Evolutionary conservation across 2,113 vertebrate species (phyloP).

Genomic region (Pituophis catenifer): DNA sequence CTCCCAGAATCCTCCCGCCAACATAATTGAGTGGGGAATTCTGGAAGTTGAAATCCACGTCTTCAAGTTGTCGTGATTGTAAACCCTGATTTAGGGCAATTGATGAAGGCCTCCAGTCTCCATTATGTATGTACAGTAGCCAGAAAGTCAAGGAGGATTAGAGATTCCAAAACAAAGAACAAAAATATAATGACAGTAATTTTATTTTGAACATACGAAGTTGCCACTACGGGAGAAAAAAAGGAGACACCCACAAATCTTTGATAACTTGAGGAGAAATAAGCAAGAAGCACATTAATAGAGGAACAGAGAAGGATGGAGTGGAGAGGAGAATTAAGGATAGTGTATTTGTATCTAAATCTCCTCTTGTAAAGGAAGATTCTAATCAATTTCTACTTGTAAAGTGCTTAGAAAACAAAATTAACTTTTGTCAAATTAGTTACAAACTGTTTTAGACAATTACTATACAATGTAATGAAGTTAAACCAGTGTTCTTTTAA

Average conservation of each 20-base stretch:
- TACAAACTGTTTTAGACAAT: background rate
- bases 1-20: background rate
- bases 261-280: background rate
- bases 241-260: background rate
- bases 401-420: background rate
- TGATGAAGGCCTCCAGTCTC: background rate
- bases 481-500: background rate
- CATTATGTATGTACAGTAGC: background rate
- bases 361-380: background rate
- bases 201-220: background rate
- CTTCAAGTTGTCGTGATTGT: background rate
- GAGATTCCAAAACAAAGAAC: background rate
- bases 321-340: background rate
- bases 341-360: background rate
- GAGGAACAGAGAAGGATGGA: background rate
- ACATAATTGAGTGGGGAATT: no score
- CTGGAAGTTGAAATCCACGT: no score
- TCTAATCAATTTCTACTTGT: background rate
- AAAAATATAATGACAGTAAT: background rate
- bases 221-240: background rate
- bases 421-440: background rate
- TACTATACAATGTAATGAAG: background rate
- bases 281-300: background rate
- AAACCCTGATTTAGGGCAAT: background rate
- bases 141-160: background rate